phyloP scores from a whole-genome alignment of 2,113 vertebrate species.

The Tapirus terrestris region DNA sequence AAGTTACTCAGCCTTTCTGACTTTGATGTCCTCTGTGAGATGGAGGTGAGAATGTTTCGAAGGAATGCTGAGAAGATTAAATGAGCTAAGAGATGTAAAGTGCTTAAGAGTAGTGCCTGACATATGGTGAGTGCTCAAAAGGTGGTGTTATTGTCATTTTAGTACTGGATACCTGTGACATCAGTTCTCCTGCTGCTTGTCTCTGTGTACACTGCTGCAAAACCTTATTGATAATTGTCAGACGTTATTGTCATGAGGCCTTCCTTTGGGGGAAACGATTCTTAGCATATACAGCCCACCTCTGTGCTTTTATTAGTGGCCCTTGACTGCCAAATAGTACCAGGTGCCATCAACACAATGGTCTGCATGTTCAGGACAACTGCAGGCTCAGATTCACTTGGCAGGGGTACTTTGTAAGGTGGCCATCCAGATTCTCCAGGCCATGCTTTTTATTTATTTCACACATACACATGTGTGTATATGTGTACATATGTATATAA shows the following conservation, averaged over 20 bases:
- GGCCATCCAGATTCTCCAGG: not conserved
- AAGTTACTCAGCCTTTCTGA: not conserved
- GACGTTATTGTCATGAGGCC: not conserved
- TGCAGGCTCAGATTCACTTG: not conserved
- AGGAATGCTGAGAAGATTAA: not conserved
- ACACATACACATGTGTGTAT: not conserved
- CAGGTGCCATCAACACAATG: accelerated
- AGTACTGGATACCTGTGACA: not conserved
- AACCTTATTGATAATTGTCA: not conserved
- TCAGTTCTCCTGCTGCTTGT: not conserved
- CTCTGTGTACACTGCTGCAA: not conserved
- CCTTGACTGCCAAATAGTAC: not conserved
- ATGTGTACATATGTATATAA: no score
- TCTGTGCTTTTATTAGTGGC: not conserved
- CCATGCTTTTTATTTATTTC: not conserved
- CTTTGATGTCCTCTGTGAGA: not conserved
- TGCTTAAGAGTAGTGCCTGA: not conserved
- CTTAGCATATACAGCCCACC: not conserved
- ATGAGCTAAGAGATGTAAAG: not conserved
- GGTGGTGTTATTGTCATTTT: not conserved
- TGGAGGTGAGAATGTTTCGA: not conserved
- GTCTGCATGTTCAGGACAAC: not conserved
- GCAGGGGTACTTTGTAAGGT: not conserved
- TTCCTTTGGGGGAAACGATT: not conserved
- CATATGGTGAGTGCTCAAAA: not conserved